Conservation (phyloP, 2,113 vertebrate genomes). For the Irena cyanogastra region DNA sequence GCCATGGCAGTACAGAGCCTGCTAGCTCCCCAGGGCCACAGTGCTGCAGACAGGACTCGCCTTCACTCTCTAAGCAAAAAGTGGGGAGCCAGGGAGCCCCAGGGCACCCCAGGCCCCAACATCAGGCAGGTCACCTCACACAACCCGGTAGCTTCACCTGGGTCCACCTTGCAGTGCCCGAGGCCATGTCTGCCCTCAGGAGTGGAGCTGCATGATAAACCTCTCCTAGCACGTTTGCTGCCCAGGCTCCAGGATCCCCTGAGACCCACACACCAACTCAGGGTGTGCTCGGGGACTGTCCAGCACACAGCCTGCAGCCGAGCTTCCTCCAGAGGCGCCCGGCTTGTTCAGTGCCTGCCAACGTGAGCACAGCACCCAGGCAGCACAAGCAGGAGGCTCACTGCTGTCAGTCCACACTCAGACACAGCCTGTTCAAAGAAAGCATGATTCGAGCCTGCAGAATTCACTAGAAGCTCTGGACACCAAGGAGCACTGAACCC, state of each 20-base stretch:
- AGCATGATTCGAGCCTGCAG: rapidly evolving
- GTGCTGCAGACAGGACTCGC: background rate
- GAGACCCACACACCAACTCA: rapidly evolving
- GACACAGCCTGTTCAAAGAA: background rate
- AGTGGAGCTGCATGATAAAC: rapidly evolving
- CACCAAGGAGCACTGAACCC: background rate
- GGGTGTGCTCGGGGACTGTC: no score
- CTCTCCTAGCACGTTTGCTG: rapidly evolving
- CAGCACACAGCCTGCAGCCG: rapidly evolving
- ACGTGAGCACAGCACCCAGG: rapidly evolving
- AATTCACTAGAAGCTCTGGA: background rate
- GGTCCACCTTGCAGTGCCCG: rapidly evolving
- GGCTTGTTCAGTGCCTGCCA: rapidly evolving
- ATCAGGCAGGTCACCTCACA: background rate
- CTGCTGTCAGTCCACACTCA: background rate
- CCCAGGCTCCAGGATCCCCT: background rate
- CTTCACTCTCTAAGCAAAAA: background rate
- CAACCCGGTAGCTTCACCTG: rapidly evolving
- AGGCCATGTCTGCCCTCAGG: rapidly evolving
- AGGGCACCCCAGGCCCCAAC: background rate
- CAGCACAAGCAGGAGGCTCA: background rate
- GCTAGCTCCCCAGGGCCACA: rapidly evolving
- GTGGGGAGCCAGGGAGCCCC: background rate
- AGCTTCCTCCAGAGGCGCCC: background rate
- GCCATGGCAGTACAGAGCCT: rapidly evolving